These are phyloP conservation scores for Ariopsis seemanni DNA, from an alignment of 2,113 vertebrate species.

Conservation along the genomic window DNA sequence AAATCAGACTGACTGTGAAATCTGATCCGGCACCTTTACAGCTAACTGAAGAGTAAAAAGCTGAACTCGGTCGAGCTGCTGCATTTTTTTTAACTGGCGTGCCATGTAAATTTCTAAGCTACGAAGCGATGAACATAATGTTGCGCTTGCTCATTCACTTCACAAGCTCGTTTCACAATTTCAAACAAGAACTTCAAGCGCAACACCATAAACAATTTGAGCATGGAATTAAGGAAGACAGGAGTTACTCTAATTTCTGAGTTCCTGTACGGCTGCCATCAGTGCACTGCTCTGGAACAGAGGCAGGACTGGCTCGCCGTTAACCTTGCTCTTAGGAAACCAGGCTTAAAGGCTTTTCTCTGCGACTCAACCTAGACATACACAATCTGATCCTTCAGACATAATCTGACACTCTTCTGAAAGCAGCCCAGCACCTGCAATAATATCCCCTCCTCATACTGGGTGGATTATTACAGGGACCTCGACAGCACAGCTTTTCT, in stretches of 20 bases:
- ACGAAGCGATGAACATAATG: background rate
- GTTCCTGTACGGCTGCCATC: constrained; percentile 21
- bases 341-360: constrained; percentile 29
- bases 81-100: background rate
- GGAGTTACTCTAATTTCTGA: constrained; percentile 1
- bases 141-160: background rate
- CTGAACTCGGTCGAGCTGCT: background rate
- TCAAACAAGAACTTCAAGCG: background rate
- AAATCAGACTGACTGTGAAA: constrained; percentile 33
- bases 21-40: constrained; percentile 13
- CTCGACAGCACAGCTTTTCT: constrained; percentile 54
- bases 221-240: background rate
- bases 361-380: constrained; percentile 43
- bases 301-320: background rate
- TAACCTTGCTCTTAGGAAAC: constrained; percentile 32
- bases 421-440: constrained; percentile 65
- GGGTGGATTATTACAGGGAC: constrained; percentile 54
- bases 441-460: constrained; percentile 61
- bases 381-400: constrained; percentile 54
- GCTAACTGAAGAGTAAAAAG: constrained; percentile 10
- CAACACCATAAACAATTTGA: background rate
- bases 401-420: constrained; percentile 58
- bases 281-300: background rate
- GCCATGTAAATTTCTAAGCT: background rate
- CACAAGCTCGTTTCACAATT: background rate